These are phyloP conservation scores for Aphyosemion australe DNA, from an alignment of 2,113 vertebrate species.

Conservation along the genomic window DNA sequence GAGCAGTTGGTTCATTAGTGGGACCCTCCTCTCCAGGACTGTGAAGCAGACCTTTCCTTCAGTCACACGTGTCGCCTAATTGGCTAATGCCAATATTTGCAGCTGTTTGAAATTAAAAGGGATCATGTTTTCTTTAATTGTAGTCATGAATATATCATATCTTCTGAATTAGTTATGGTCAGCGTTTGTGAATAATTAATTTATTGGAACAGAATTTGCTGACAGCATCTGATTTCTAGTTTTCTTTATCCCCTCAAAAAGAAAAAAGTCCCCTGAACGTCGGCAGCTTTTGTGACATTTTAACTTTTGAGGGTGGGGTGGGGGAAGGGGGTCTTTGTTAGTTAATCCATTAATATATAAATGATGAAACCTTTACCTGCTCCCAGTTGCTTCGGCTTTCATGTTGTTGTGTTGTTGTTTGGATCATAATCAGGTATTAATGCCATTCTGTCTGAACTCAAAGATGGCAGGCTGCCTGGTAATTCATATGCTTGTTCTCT, in stretches of 20 bases:
- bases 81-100: conserved; percentile 84
- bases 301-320: conserved; percentile 72
- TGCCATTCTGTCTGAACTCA: conserved; percentile 86
- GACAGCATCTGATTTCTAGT: conserved; percentile 69
- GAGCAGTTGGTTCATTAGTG: conserved; percentile 41
- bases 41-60: conserved; percentile 32
- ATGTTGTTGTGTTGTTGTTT: conserved; percentile 88
- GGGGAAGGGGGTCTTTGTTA: conserved; percentile 79
- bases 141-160: conserved; percentile 78
- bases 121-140: conserved; percentile 84
- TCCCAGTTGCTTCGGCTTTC: conserved; percentile 84
- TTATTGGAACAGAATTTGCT: conserved; percentile 79
- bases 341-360: conserved; percentile 85
- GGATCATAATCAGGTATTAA: conserved; percentile 85
- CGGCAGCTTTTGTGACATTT: conserved; percentile 75
- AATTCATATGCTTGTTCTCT: conserved; percentile 87
- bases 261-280: conserved; percentile 68
- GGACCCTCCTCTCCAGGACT: conserved; percentile 7
- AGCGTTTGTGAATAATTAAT: conserved; percentile 80
- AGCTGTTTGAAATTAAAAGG: conserved; percentile 79
- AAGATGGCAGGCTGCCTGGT: conserved; percentile 85
- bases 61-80: conserved; percentile 73
- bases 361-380: conserved; percentile 87
- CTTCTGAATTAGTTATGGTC: conserved; percentile 84
- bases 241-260: background rate